phyloP scores from a whole-genome alignment of 92 coral and sea anemone species.

The Epizoanthus scotinus region DNA sequence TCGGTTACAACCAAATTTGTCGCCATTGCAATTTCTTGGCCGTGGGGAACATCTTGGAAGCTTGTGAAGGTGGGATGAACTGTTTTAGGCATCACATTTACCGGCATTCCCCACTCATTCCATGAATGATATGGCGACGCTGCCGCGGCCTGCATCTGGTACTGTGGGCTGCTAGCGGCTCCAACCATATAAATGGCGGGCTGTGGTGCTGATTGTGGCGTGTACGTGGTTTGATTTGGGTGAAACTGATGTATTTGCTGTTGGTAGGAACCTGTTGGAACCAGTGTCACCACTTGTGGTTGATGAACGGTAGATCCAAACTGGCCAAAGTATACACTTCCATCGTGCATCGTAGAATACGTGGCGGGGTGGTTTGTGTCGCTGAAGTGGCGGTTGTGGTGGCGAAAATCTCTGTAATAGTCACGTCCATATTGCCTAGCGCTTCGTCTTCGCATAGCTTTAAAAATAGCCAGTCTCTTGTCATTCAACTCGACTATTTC shows the following conservation, averaged over 20 bases:
- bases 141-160: constrained; percentile 17
- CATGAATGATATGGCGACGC: constrained; percentile 34
- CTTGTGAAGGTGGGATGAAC: constrained; percentile 36
- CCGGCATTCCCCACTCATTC: constrained; percentile 46
- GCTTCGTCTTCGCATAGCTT: constrained; percentile 86
- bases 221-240: constrained; percentile 37
- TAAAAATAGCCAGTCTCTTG: constrained; percentile 81
- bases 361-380: constrained; percentile 50
- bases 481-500: constrained; percentile 87
- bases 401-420: constrained; percentile 60
- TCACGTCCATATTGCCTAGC: constrained; percentile 72
- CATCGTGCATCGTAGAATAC: constrained; percentile 56
- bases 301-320: constrained; percentile 45
- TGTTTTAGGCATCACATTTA: constrained; percentile 33
- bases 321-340: constrained; percentile 38
- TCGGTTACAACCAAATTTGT: constrained; percentile 30
- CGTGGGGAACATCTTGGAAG: constrained; percentile 24
- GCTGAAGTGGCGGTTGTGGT: constrained; percentile 71
- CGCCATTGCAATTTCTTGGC: constrained; percentile 36
- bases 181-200: constrained; percentile 44
- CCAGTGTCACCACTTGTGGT: constrained; percentile 39
- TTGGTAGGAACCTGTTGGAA: constrained; percentile 26
- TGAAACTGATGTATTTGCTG: constrained; percentile 37
- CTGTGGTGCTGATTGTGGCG: constrained; percentile 36
- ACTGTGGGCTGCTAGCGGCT: constrained; percentile 19